phyloP scores from a whole-genome alignment of 2,888 invertebrate genomes.

The Odiellus spinosus region DNA sequence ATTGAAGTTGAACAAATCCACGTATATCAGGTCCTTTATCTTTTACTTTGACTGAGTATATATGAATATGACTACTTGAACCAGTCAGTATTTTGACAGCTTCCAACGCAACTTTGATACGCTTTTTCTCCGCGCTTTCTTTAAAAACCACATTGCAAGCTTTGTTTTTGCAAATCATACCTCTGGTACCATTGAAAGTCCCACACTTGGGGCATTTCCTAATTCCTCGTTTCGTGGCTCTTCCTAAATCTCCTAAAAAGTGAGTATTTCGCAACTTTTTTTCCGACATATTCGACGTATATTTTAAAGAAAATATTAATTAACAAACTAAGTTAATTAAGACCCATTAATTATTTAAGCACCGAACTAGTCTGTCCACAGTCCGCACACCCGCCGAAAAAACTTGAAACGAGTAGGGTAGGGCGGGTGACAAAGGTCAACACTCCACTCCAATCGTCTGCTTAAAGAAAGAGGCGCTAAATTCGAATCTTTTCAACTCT shows the following conservation, averaged over 20 bases:
- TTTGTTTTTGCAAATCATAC: constrained; percentile 53
- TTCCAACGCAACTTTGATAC: constrained; percentile 39
- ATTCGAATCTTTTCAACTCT: too few species aligned
- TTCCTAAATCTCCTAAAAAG: constrained; percentile 41
- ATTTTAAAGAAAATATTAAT: too few species aligned
- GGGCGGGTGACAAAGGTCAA: too few species aligned
- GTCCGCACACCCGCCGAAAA: too few species aligned
- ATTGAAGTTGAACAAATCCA: constrained; percentile 49
- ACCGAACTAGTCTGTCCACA: too few species aligned
- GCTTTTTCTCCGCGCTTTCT: constrained; percentile 36
- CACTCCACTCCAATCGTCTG: too few species aligned
- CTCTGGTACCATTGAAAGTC: constrained; percentile 54
- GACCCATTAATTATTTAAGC: too few species aligned
- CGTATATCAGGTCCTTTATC: constrained; percentile 52
- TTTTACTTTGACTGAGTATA: constrained; percentile 49
- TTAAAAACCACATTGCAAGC: constrained; percentile 49
- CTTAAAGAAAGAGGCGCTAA: too few species aligned
- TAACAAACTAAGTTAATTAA: too few species aligned
- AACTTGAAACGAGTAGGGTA: too few species aligned
- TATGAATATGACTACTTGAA: constrained; percentile 36
- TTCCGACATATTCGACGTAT: too few species aligned
- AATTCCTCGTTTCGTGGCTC: constrained; percentile 50
- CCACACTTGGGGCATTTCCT: constrained; percentile 59
- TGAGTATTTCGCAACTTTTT: too few species aligned
- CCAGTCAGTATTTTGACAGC: constrained; percentile 48